Conservation (phyloP, 35 echinoderm and acorn worm species). For the Eucidaris tribuloides region DNA sequence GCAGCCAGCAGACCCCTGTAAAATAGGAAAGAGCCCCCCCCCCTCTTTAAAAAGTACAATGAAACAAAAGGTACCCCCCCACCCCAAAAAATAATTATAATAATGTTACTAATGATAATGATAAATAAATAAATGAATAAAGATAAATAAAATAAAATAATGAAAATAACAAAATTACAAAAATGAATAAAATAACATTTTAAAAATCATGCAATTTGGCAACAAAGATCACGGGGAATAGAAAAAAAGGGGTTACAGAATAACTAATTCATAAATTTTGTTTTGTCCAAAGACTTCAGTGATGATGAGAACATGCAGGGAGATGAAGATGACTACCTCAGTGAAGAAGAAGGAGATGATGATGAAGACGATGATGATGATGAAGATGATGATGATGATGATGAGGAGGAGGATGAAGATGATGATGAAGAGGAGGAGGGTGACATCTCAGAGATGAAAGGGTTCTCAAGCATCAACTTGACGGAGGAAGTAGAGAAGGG, state of each 20-base stretch:
- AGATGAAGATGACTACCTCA: background rate
- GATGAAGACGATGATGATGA: conserved; percentile 32
- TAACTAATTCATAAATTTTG: background rate
- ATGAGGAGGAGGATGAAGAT: conserved; percentile 15
- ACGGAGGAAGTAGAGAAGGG: conserved; percentile 55
- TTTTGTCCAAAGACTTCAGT: background rate
- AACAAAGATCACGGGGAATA: background rate
- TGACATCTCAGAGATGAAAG: background rate
- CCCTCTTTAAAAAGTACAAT: no score
- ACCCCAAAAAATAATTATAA: background rate
- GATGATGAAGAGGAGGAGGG: conserved; percentile 22
- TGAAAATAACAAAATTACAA: background rate
- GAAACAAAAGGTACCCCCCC: no score
- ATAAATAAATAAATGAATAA: background rate
- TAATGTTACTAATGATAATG: background rate
- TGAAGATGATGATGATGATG: conserved; percentile 13
- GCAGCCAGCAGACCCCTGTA: no score
- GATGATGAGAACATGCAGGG: conserved; percentile 24
- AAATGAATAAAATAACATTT: background rate
- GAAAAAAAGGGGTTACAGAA: background rate
- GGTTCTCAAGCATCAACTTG: conserved; percentile 37
- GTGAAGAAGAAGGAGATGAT: conserved; percentile 21
- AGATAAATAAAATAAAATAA: background rate
- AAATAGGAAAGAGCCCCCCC: no score
- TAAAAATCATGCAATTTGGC: background rate